phyloP scores from a whole-genome alignment of 2,113 vertebrate species.

The Antigone vipio region DNA sequence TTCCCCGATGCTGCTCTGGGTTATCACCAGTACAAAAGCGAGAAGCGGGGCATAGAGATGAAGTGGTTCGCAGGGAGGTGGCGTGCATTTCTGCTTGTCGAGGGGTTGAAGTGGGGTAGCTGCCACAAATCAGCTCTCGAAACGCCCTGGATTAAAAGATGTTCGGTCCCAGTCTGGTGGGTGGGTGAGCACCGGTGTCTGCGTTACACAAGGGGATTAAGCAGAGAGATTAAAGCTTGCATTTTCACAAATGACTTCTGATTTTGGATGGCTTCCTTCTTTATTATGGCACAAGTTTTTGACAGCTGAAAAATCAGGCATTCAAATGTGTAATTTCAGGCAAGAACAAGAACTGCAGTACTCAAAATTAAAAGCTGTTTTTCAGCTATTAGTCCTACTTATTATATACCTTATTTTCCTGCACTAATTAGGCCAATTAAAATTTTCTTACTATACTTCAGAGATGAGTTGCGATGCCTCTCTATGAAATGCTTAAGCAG shows the following conservation, averaged over 20 bases:
- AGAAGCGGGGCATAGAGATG: not conserved
- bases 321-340: not conserved
- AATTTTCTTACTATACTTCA: not conserved
- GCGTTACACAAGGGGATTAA: not conserved
- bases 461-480: not conserved
- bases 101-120: not conserved
- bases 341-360: not conserved
- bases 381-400: not conserved
- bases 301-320: not conserved
- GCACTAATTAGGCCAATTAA: conserved; percentile 24
- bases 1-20: not conserved
- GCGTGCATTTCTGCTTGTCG: not conserved
- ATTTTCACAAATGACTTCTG: not conserved
- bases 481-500: not conserved
- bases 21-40: not conserved
- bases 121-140: not conserved
- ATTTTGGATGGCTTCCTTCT: not conserved
- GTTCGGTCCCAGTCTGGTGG: rapidly evolving
- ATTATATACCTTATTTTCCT: not conserved
- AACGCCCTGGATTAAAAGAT: not conserved
- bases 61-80: not conserved
- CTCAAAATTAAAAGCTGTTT: not conserved
- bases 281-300: not conserved
- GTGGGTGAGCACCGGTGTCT: not conserved
- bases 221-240: not conserved